Base-by-base conservation (phyloP, 2,797 vertebrate species). In the Ctenopoma kingsleyae region DNA sequence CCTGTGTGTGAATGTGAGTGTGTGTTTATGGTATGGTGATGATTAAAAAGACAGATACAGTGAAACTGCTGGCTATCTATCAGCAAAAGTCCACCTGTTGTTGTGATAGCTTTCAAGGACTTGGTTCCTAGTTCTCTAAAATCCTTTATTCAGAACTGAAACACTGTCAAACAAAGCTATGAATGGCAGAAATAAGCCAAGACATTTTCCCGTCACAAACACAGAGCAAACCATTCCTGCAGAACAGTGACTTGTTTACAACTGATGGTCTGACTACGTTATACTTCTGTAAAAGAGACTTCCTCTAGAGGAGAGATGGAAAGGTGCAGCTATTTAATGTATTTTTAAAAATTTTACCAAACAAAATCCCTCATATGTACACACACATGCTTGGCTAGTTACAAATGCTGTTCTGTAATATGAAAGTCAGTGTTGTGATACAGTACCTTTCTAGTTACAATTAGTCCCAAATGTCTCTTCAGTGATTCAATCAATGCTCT, bases 161-260 rank as follows among this genome's bases (percentile, higher is more conserved):
- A 77, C 66, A 48, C 59, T 71, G n/a, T 63, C 43, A 55, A 51
- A 64, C 67, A 17, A 41, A 58, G 62, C 73, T 89, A 90, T 87
- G 84, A 47, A 81, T 87, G 88, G 84, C 69, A 76, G 27, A 82
- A 73, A 59, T 81, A 87, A 83, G 80, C 60, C 19, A 22, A 71
- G 72, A 81, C 87, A 87, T 83, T 66, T 87, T 89, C 82, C 38
- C 38, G 84, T 83, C 49, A 32, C 78, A 81, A 87, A 83, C 63
- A 83, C 63, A 68, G n/a, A 68, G n/a, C 30, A 65, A 74, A 66
- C 63, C 25, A 68, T 27, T 86, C 59, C 44, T 81, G 41, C 32
- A 74, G 59, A 36, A 58, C 43, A 64, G 51, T 16, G 60, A 43
- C 81, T 78, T 71, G 71, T 78, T 64, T 41, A 22, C 67, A 68